Base-by-base conservation (phyloP, 2,113 vertebrate genomes). In the Penelope pileata region DNA sequence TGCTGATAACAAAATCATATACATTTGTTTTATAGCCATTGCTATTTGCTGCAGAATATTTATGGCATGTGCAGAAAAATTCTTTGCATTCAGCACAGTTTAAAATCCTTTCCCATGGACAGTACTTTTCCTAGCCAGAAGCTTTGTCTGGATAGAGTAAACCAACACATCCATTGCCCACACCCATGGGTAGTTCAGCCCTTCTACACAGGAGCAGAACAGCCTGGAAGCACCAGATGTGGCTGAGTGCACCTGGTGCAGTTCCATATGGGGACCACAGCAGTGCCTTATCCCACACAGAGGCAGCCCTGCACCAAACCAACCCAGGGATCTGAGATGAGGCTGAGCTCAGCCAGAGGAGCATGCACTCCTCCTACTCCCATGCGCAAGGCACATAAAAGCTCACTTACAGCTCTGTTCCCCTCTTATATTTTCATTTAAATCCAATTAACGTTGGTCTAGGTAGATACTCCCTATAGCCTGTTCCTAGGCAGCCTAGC, bases 11-110 rank as follows among this genome's bases (percentile, higher is more conserved):
- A 0, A 85, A 89, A 75, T 77, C 83, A 85, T 72, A 34, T 1
- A 83, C 12, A 1, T 53, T 84, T 80, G 79, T 45, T 86, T 76
- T 87, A 58, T 78, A 90, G 73, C 19, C 23, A 7, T 26, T 74
- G 43, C 38, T 86, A 51, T 63, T 88, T 88, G 63, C 74, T 66
- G 62, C 80, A 82, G 87, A 64, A 38, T 94, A 88, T 91, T 91
- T 84, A 92, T 56, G 68, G 86, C 17, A 50, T 47, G n/a, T 13
- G 16, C 34, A 29, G 56, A 66, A 69, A 74, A 47, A 30, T 14
- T 7, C 48, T 54, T 16, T 36, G 18, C 2, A 5, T 6, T 88
- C 85, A 78, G 82, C 86, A 86, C 23, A 88, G 68, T 64, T 64
- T 69, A 51, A 30, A 47, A 16, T 54, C 86, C 51, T 78, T 53